A percentile compares a stretch with the other conserved stretches of the same genome.
phyloP scores from a whole-genome alignment of 2,113 vertebrate genomes.

The Baryphthengus martii region DNA sequence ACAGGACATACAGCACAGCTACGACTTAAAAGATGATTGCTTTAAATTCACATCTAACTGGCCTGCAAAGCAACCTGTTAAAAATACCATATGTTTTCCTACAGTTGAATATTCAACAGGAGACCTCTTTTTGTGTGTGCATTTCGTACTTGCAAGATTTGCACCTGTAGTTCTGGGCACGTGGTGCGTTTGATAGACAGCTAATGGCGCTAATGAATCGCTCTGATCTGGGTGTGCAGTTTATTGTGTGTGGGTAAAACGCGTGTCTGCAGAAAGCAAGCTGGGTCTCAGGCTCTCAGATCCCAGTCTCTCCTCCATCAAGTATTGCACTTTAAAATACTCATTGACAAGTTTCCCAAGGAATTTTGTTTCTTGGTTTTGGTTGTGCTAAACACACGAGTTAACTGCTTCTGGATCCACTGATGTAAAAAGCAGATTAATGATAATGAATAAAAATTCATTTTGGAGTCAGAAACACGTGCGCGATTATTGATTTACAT shows the following conservation, averaged over 20 bases:
- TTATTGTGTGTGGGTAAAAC: not conserved
- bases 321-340: slow-evolving; percentile 83
- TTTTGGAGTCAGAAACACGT: not conserved
- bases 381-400: not conserved
- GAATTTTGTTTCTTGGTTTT: slow-evolving; percentile 28
- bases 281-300: not conserved
- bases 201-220: slow-evolving; percentile 59
- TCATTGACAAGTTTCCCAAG: slow-evolving; percentile 18
- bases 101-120: slow-evolving; percentile 70
- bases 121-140: slow-evolving; percentile 68
- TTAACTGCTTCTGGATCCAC: slow-evolving; percentile 40
- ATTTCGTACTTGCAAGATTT: slow-evolving; percentile 66
- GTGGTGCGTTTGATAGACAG: slow-evolving; percentile 39
- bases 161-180: slow-evolving; percentile 60
- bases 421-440: slow-evolving; percentile 41
- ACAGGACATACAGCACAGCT: slow-evolving; percentile 57
- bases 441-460: not conserved
- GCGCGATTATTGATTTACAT: not conserved
- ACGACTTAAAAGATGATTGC: slow-evolving; percentile 61
- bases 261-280: not conserved
- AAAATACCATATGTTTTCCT: slow-evolving; percentile 61
- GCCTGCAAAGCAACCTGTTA: slow-evolving; percentile 66
- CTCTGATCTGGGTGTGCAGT: slow-evolving; percentile 25
- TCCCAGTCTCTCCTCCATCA: slow-evolving; percentile 59
- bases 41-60: slow-evolving; percentile 70